Percentiles rank a stretch among this genome's conserved stretches.
Conservation (phyloP, 2,888 invertebrate species). For the Morpho helenor region DNA sequence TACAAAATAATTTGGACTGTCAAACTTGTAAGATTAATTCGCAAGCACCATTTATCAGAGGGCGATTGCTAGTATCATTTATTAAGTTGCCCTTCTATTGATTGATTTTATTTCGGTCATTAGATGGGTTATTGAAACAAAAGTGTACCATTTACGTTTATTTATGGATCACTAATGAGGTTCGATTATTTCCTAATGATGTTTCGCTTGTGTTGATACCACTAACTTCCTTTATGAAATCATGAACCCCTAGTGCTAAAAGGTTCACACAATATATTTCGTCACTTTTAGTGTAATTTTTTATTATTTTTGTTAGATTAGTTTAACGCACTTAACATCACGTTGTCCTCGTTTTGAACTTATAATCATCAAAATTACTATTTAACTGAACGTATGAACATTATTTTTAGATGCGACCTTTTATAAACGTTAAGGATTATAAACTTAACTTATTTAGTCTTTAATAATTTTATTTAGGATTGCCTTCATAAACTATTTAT, state of each 20-base stretch:
- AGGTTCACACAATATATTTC: neutral
- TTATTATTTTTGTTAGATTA: no score
- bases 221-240: neutral
- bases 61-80: slow-evolving; percentile 37
- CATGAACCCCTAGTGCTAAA: no score
- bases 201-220: neutral
- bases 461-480: no score
- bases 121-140: slow-evolving; percentile 6
- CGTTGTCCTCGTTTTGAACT: no score
- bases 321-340: no score
- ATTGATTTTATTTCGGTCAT: slow-evolving; percentile 1
- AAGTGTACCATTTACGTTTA: slow-evolving; percentile 6
- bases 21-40: slow-evolving; percentile 52
- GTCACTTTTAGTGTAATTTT: neutral
- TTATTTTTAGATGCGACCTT: no score
- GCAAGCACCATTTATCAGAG: slow-evolving; percentile 45
- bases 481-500: no score
- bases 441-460: neutral
- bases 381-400: no score
- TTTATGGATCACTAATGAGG: slow-evolving; percentile 10
- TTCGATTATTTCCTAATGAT: neutral
- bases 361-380: no score
- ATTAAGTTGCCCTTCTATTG: slow-evolving; percentile 14
- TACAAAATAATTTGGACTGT: slow-evolving; percentile 41
- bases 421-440: no score